Base-by-base conservation (phyloP, 1,140 invertebrate genomes). In the Drosophila varians region DNA sequence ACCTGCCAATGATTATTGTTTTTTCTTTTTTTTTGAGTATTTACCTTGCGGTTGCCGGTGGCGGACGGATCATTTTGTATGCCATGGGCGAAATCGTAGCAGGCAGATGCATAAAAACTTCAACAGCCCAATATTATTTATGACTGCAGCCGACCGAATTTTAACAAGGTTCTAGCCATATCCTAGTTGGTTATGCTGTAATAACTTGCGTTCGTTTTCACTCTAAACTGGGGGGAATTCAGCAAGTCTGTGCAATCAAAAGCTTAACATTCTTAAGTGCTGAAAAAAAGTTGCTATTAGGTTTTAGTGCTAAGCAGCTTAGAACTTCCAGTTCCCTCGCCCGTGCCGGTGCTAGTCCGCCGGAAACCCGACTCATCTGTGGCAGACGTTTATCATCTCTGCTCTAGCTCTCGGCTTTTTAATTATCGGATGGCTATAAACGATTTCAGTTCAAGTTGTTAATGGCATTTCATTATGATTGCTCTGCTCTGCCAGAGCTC, bases 41-140 rank as follows among this genome's bases (percentile, higher is more conserved):
- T 84, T 79, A 86, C 80, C 73, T 76, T 73, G 66, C 23, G 61
- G 46, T 66, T 74, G 43, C 38, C 28, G 23, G 12, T 64, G 49
- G 40, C 46, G 47, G 31, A 40, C 46, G 47, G 31, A 40, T 64
- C 49, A 55, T 18, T 84, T 84, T 80, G 80, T 84, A 84, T 84
- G 76, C 80, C 76, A 72, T 54, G 54, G 76, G 72, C 76, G 75
- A 84, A 84, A 83, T 78, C 57, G 52, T 78, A 46, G 11, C 43
- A 56, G 69, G 40, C 52, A 79, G 79, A 61, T 75, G 53, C 48
- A 75, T 60, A 72, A 68, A 62, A 48, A 61, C 46, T 31, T 26
- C 14, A 47, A 6, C n/a, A 40, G 34, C 4, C 46, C 48, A 40
- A 66, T 84, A 84, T 86, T 79, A 79, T 84, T 86, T 76, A 84